These are phyloP conservation scores for Lepidurus packardi DNA, from an alignment of 1,140 invertebrate genomes.

Conservation along the genomic window DNA sequence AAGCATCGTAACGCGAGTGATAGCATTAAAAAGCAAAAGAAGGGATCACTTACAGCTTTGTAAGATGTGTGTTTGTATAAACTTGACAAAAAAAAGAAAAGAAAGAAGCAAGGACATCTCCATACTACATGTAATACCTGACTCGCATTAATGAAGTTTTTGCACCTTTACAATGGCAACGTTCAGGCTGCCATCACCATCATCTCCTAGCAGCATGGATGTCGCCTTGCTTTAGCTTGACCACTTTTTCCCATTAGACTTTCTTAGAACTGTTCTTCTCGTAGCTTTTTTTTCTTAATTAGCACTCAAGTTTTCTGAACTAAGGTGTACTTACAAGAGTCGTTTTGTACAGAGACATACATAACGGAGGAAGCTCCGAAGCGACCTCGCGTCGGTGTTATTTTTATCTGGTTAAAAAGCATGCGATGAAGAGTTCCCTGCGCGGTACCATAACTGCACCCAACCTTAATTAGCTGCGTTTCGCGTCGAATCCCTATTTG, in stretches of 20 bases:
- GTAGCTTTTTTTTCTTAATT: too few relatives aligned
- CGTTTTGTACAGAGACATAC: too few relatives aligned
- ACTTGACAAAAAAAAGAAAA: background rate
- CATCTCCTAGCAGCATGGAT: background rate
- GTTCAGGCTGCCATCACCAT: background rate
- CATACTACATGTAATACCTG: background rate
- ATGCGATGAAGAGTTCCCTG: too few relatives aligned
- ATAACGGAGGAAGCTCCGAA: too few relatives aligned
- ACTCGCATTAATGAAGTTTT: conserved; percentile 18
- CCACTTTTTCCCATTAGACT: background rate
- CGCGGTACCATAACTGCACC: too few relatives aligned
- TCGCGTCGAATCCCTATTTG: too few relatives aligned
- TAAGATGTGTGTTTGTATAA: background rate
- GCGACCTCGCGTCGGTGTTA: too few relatives aligned
- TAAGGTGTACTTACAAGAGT: too few relatives aligned
- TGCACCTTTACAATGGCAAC: background rate
- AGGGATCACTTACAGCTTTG: background rate
- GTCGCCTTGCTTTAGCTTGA: background rate
- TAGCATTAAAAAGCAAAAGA: background rate
- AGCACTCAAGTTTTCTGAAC: too few relatives aligned
- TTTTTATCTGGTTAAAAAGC: too few relatives aligned
- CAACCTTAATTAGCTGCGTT: too few relatives aligned
- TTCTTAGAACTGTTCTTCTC: background rate
- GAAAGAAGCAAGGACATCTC: background rate
- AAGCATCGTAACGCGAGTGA: background rate